Percentiles rank a stretch among this genome's conserved stretches.
Conservation (phyloP, 1,140 invertebrate species). For the Globodera rostochiensis region DNA sequence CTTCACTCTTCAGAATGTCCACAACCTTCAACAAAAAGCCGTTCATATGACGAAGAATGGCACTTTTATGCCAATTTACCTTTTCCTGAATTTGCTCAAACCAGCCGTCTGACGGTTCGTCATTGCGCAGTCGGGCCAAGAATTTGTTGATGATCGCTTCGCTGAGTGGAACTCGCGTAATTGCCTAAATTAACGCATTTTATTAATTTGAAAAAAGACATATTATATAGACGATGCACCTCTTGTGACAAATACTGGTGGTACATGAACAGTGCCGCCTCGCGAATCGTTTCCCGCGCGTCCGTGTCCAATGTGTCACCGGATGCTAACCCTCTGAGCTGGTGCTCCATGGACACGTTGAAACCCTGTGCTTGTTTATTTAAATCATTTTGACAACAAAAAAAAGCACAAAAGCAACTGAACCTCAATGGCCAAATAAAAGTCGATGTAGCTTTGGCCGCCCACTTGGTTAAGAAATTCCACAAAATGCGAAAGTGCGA, state of each 20-base stretch:
- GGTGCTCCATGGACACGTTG: constrained; percentile 78
- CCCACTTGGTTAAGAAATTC: constrained; percentile 77
- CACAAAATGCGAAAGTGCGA: constrained; percentile 79
- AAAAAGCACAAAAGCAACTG: constrained; percentile 13
- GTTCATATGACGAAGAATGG: too few relatives aligned
- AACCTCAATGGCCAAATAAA: constrained; percentile 81
- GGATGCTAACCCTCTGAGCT: constrained; percentile 64
- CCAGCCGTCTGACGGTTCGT: constrained; percentile 74
- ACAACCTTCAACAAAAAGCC: constrained; percentile 45
- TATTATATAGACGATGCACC: constrained; percentile 60
- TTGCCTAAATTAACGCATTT: constrained; percentile 67
- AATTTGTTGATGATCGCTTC: constrained; percentile 73
- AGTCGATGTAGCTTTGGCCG: constrained; percentile 78
- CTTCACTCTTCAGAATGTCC: constrained; percentile 69
- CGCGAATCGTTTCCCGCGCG: constrained; percentile 72
- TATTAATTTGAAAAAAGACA: neutral
- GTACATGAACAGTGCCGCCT: constrained; percentile 79
- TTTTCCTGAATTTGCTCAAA: constrained; percentile 81
- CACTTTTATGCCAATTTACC: constrained; percentile 52
- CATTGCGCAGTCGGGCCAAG: constrained; percentile 73
- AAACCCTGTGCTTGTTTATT: constrained; percentile 70
- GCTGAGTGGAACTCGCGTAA: constrained; percentile 74
- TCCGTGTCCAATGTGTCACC: constrained; percentile 57
- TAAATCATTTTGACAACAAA: constrained; percentile 3
- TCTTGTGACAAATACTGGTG: constrained; percentile 81